Evolutionary conservation across 2,113 vertebrate genomes (phyloP).

Genomic region (Pollachius pollachius): DNA sequence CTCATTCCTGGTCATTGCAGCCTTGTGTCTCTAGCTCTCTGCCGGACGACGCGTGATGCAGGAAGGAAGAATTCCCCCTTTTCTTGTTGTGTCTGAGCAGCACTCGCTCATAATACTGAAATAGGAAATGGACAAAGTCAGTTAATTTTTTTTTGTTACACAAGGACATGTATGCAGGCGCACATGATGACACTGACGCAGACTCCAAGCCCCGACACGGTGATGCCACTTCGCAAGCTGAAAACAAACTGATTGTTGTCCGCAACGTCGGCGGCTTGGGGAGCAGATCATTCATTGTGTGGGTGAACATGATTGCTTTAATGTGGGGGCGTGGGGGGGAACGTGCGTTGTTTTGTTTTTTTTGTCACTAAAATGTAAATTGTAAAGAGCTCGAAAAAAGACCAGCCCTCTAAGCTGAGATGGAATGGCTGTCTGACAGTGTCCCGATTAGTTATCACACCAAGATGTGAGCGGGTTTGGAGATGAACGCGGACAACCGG

Average conservation of each 20-base stretch:
- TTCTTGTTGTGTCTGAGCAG: conserved; percentile 85
- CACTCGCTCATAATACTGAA: conserved; percentile 86
- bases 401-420: conserved; percentile 62
- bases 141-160: conserved; percentile 60
- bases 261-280: conserved; percentile 67
- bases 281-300: no score
- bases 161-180: conserved; percentile 60
- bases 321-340: no score
- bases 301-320: no score
- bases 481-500: conserved; percentile 70
- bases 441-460: no score
- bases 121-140: conserved; percentile 77
- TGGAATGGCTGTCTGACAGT: conserved; percentile 71
- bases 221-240: conserved; percentile 39
- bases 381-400: conserved; percentile 69
- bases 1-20: conserved; percentile 84
- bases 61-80: conserved; percentile 76
- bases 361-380: conserved; percentile 72
- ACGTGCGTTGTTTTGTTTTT: conserved; percentile 21
- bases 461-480: not conserved
- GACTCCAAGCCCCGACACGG: conserved; percentile 44
- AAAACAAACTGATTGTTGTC: conserved; percentile 31
- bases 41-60: conserved; percentile 54
- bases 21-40: conserved; percentile 82
- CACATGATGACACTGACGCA: conserved; percentile 55